Evolutionary conservation across 1,140 invertebrate genomes (phyloP), one percentile per base, ranked within the genome.

Genomic region (Bombyx mandarina): DNA sequence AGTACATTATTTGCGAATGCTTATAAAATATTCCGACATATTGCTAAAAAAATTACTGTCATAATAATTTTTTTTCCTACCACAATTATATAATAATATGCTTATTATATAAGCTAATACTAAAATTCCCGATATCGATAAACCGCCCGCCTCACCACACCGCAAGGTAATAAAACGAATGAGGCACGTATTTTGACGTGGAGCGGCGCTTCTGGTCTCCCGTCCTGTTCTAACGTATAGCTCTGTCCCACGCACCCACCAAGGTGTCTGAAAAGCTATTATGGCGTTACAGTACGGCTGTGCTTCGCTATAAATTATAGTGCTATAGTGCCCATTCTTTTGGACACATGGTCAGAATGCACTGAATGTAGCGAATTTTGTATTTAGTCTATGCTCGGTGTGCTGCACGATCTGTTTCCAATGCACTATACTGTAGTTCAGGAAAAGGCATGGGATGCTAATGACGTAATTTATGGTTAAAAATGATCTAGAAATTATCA

Each of bases 171-270:
- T 87, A 87, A 87, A 87, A 82, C 82, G 84, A 87, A 82, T 79
- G 80, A 75, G 77, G 77, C 83, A 85, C 82, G 82, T 87, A 87
- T 87, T 87, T 87, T 87, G 84, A 87, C 84, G 82, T 82, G 71
- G 75, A 82, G 80, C 80, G 83, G 83, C 83, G 83, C 83, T 87
- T 87, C 83, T 87, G 83, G 80, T 85, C 76, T 56, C 47, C 45
- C 67, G 10, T 85, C 78, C 57, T 70, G 6, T 62, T 87, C 78
- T n/a, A 59, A n/a, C 73, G 48, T 46, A 71, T 70, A 53, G 61
- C 57, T 47, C 44, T 63, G 53, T 83, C 79, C 62, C 75, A 7
- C 70, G 35, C 71, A 58, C 79, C 57, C 45, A 52, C 67, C 52
- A 67, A 81, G 78, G 78, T 80, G 74, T 77, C 79, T 79, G 73